These are phyloP conservation scores for Anguilla megastoma DNA, from an alignment of 2,797 vertebrate species.

Conservation along the genomic window DNA sequence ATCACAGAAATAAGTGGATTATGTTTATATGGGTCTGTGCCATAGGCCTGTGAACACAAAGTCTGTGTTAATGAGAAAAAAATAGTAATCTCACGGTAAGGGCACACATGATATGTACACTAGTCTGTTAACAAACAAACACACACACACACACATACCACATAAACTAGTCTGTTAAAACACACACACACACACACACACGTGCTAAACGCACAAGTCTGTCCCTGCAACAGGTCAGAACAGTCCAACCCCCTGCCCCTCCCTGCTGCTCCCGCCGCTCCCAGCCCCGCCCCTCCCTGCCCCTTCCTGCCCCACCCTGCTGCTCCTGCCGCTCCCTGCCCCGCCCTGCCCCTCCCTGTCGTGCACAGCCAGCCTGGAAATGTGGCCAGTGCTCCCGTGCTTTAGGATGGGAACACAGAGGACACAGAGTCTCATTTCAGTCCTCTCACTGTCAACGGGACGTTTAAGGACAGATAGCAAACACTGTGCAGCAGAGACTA, in stretches of 20 bases:
- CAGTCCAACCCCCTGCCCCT: slow-evolving; percentile 19
- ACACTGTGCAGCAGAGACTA: not conserved
- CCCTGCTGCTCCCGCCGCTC: not conserved
- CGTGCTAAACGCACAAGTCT: not conserved
- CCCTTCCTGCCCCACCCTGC: not conserved
- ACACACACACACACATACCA: not conserved
- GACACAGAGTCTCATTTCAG: not conserved
- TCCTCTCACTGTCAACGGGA: not conserved
- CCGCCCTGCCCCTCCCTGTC: not conserved
- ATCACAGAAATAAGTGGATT: not conserved
- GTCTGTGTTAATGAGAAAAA: not conserved
- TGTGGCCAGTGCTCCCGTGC: not conserved
- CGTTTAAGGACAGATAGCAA: slow-evolving; percentile 7
- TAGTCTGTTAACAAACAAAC: not conserved
- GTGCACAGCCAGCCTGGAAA: not conserved
- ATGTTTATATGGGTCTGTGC: not conserved
- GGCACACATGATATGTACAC: not conserved
- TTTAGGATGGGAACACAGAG: no score
- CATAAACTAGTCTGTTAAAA: not conserved
- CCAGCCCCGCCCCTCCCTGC: not conserved
- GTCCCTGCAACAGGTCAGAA: slow-evolving; percentile 52
- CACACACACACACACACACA: not conserved
- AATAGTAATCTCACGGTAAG: not conserved
- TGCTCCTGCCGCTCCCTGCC: no score
- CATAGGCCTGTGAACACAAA: not conserved